Conservation (phyloP, 2,888 invertebrate genomes). For the Melinopterus prodromus region DNA sequence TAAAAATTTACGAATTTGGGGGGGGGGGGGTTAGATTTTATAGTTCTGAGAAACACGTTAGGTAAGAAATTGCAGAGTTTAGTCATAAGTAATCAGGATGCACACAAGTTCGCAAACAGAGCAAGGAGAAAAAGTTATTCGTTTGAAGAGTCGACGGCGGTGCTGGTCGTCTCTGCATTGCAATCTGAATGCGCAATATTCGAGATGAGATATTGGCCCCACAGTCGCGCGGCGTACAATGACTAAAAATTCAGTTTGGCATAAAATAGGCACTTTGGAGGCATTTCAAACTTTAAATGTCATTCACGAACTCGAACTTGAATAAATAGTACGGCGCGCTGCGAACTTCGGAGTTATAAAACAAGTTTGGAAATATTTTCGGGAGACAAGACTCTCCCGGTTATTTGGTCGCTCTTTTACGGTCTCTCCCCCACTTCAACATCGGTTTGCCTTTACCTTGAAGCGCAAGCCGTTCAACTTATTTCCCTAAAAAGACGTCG, state of each 20-base stretch:
- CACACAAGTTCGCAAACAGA: not conserved
- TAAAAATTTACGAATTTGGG: no score
- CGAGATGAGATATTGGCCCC: slow-evolving; percentile 12
- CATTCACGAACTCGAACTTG: slow-evolving; percentile 42
- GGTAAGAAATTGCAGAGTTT: not conserved
- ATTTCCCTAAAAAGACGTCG: not conserved
- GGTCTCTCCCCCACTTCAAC: slow-evolving; percentile 20
- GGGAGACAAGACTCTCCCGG: slow-evolving; percentile 31
- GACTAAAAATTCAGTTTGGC: slow-evolving; percentile 34
- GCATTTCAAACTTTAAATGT: slow-evolving; percentile 41
- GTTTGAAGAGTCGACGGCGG: slow-evolving; percentile 4
- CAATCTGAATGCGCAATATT: not conserved
- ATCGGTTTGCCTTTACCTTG: slow-evolving; percentile 11
- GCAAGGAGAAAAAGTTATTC: not conserved
- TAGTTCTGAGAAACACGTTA: not conserved
- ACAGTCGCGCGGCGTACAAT: slow-evolving; percentile 21
- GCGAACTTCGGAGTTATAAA: slow-evolving; percentile 38
- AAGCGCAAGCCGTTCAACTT: slow-evolving; percentile 11
- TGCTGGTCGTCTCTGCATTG: not conserved
- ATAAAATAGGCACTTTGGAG: slow-evolving; percentile 31
- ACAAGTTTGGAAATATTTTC: slow-evolving; percentile 41
- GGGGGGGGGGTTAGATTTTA: no score
- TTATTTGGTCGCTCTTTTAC: slow-evolving; percentile 30
- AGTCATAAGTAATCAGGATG: not conserved
- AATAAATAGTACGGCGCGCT: slow-evolving; percentile 42